Conservation (phyloP, 2,888 invertebrate species). For the Drosophila lutescens region DNA sequence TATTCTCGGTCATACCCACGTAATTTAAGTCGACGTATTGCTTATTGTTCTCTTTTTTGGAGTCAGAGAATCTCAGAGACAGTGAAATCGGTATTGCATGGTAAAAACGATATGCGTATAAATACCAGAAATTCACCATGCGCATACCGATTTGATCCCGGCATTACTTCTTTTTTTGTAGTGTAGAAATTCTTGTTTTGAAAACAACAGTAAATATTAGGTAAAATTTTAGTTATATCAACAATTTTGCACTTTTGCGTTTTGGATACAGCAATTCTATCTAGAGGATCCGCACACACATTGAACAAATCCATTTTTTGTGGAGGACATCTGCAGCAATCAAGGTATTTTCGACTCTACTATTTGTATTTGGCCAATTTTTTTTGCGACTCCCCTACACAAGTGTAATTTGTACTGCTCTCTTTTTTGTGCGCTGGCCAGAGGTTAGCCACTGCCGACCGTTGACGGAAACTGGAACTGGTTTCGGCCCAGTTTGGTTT, state of each 20-base stretch:
- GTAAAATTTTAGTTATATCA: background rate
- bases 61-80: too few species aligned
- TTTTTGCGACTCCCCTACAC: constrained; percentile 34
- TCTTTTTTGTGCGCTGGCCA: constrained; percentile 35
- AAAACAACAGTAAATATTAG: background rate
- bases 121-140: too few species aligned
- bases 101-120: too few species aligned
- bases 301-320: constrained; percentile 20
- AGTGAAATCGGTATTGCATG: too few species aligned
- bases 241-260: background rate
- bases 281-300: constrained; percentile 18
- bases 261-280: constrained; percentile 1
- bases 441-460: constrained; percentile 25
- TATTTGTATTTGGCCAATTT: constrained; percentile 44
- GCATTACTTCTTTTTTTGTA: too few species aligned
- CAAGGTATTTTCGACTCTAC: constrained; percentile 55
- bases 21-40: too few species aligned
- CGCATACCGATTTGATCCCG: too few species aligned
- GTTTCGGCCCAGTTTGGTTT: constrained; percentile 22
- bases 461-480: constrained; percentile 26
- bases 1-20: too few species aligned
- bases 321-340: constrained; percentile 50
- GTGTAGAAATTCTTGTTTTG: background rate
- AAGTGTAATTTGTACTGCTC: constrained; percentile 67
- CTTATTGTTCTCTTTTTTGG: too few species aligned